Conservation (phyloP, 2,113 vertebrate species). For the rabbit (Oryctolagus cuniculus) region DNA sequence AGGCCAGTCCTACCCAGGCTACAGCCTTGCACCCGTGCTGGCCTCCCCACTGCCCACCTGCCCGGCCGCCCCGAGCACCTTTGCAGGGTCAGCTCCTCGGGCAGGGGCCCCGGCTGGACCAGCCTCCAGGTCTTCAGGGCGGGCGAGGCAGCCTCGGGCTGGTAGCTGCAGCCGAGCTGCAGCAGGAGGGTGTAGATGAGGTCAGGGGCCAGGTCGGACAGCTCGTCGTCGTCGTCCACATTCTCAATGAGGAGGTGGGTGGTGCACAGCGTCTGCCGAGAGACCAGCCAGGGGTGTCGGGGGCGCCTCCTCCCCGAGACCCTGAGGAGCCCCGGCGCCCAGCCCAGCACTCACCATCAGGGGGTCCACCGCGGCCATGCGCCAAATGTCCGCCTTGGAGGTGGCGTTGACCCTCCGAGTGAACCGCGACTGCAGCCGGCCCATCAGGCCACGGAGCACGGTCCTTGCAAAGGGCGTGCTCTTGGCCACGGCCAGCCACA, state of each 20-base stretch:
- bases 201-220: constrained; percentile 60
- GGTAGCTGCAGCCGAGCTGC: constrained; percentile 68
- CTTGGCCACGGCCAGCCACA: constrained; percentile 72
- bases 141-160: background rate
- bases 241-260: constrained; percentile 64
- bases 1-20: too few relatives aligned
- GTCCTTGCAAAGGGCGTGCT: constrained; percentile 54
- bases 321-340: rapidly evolving
- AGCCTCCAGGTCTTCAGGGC: constrained; percentile 73
- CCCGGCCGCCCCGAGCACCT: background rate
- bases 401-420: background rate
- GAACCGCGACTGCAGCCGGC: constrained; percentile 64
- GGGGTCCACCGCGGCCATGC: constrained; percentile 64
- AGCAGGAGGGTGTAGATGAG: constrained; percentile 72
- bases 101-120: constrained; percentile 24
- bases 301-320: rapidly evolving
- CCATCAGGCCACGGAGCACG: constrained; percentile 60
- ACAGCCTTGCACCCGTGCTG: rapidly evolving
- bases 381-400: constrained; percentile 78
- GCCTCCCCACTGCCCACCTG: background rate
- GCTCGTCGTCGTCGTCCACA: background rate
- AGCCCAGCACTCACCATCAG: constrained; percentile 69
- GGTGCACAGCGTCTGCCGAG: constrained; percentile 67
- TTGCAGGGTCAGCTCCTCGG: constrained; percentile 62
- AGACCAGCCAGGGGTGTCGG: rapidly evolving